Evolutionary conservation across 2,888 invertebrate genomes (phyloP), one percentile per base, ranked within the genome.

Genomic region (Bombyx huttoni): DNA sequence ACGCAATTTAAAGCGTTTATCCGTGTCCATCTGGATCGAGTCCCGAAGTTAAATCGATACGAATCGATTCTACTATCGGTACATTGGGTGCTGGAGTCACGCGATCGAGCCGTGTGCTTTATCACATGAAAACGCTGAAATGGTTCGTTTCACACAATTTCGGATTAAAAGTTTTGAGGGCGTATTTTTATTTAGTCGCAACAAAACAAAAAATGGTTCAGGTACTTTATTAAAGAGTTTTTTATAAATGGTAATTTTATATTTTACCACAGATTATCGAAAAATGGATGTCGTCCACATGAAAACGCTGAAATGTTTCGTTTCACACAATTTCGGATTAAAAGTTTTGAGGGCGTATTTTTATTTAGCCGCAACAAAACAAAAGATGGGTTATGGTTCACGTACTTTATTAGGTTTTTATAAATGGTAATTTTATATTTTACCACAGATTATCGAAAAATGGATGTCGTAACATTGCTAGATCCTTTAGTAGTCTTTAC

Each of bases 1-100:
- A 72, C 65, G 68, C 69, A 78, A 79, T 79, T 76, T 74, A 68
- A 72, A 69, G 65, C 75, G 72, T 80, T 73, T 73, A 70, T 71
- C 68, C 70, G 64, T 61, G 64, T 68, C 34, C 49, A 49, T 46
- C 34, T 40, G 35, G 35, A 58, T 62, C 59, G 65, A 40, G 73
- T 72, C 70, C 69, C 70, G 67, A 72, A 73, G 73, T 75, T 73
- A 68, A 67, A 62, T 70, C 64, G 78, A 72, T 70, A 67, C 74
- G 66, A 81, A 82, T 81, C 78, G 76, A 80, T 78, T 75, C 68
- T 55, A 64, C 69, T 67, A 70, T 70, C 73, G 72, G 78, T 74
- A 77, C 73, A 75, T 74, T 66, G 70, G 65, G 64, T 65, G 63
- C 61, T 67, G 59, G 64, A 69, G 75, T 76, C 80, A 80, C 81